Evolutionary conservation across 2,113 vertebrate species (phyloP).

Genomic region (Pseudorhombus dupliciocellatus): DNA sequence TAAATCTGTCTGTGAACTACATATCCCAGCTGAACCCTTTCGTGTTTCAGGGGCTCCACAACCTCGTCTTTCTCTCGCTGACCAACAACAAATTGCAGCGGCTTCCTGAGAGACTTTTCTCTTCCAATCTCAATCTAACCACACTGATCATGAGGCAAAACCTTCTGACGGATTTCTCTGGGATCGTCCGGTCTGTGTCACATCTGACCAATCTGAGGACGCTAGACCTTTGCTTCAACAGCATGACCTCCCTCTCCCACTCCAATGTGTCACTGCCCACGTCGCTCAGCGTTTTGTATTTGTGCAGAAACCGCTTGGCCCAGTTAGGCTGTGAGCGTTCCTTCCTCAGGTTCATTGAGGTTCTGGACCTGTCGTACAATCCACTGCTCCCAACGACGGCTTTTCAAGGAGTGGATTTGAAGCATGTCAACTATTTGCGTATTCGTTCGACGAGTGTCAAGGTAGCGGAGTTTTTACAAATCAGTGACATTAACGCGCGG

Average conservation of each 20-base stretch:
- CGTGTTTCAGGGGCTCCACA: slow-evolving; percentile 69
- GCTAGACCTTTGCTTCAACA: slow-evolving; percentile 82
- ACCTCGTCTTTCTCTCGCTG: slow-evolving; percentile 70
- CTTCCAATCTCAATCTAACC: slow-evolving; percentile 41
- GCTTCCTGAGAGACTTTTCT: slow-evolving; percentile 68
- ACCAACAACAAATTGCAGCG: slow-evolving; percentile 65
- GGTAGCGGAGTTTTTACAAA: slow-evolving; percentile 64
- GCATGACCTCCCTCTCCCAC: slow-evolving; percentile 68
- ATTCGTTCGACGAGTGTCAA: slow-evolving; percentile 74
- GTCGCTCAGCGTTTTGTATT: slow-evolving; percentile 61
- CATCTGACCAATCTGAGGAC: slow-evolving; percentile 53
- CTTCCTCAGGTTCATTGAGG: slow-evolving; percentile 59
- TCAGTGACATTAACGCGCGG: slow-evolving; percentile 59
- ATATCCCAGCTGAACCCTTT: slow-evolving; percentile 59
- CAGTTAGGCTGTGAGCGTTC: slow-evolving; percentile 56
- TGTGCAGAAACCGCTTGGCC: slow-evolving; percentile 77
- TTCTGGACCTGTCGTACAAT: slow-evolving; percentile 83
- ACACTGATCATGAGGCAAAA: slow-evolving; percentile 72
- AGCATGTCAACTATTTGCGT: slow-evolving; percentile 54
- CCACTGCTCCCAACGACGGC: background rate
- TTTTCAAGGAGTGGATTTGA: slow-evolving; percentile 73
- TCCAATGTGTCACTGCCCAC: slow-evolving; percentile 54
- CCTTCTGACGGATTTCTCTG: slow-evolving; percentile 68
- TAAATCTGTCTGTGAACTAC: slow-evolving; percentile 78
- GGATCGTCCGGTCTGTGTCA: slow-evolving; percentile 67